Percentiles rank a stretch among this genome's conserved stretches.
Evolutionary conservation across 1,140 invertebrate species (phyloP).

Genomic region (Lucilia sericata): DNA sequence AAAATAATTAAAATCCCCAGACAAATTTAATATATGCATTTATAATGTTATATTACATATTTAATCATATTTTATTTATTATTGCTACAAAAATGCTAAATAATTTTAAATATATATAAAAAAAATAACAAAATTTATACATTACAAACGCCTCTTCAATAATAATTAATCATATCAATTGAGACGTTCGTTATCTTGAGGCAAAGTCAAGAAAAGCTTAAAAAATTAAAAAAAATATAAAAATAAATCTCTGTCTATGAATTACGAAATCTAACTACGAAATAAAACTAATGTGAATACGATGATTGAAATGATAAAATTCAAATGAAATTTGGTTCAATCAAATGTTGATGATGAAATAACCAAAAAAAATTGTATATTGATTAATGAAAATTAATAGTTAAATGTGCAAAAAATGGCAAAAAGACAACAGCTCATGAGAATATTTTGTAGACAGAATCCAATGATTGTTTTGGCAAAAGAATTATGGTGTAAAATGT

Average conservation of each 20-base stretch:
- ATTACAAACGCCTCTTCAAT: conserved; percentile 11
- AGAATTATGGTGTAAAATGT: too few species aligned
- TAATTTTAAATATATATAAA: background rate
- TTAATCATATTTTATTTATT: background rate
- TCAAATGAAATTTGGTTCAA: background rate
- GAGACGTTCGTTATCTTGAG: conserved; percentile 23
- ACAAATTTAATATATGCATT: too few species aligned
- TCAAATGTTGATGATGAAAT: background rate
- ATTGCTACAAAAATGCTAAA: background rate
- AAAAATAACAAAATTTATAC: background rate
- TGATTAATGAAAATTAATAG: background rate
- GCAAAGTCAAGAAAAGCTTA: background rate
- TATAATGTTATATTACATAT: too few species aligned
- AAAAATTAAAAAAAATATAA: background rate
- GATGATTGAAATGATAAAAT: background rate
- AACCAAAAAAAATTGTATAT: background rate
- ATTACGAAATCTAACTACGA: background rate
- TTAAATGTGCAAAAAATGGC: background rate
- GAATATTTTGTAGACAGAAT: too few species aligned
- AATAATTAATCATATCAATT: conserved; percentile 25
- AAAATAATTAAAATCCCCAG: too few species aligned
- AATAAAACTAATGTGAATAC: background rate
- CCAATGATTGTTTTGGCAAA: too few species aligned
- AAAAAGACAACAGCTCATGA: background rate
- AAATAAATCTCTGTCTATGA: background rate